phyloP scores from a whole-genome alignment of 2,888 invertebrate species.

The Dusona sp. region DNA sequence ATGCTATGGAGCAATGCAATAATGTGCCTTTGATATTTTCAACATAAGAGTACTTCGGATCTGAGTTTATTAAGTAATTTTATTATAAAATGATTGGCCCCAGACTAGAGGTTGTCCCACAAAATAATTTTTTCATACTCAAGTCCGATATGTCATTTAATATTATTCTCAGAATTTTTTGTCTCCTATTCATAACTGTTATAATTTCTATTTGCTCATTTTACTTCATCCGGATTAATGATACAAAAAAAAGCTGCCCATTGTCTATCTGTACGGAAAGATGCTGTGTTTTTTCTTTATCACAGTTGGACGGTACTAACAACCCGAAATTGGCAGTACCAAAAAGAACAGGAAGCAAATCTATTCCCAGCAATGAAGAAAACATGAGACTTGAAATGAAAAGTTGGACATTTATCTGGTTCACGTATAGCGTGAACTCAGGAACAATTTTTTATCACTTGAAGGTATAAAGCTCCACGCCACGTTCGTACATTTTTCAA shows the following conservation, averaged over 20 bases:
- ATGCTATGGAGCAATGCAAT: too few relatives aligned
- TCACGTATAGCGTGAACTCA: background rate
- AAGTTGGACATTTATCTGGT: background rate
- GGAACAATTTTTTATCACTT: background rate
- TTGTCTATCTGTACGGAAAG: background rate
- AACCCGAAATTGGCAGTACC: background rate
- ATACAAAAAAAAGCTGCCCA: background rate
- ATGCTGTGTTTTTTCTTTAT: background rate
- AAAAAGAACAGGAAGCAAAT: background rate
- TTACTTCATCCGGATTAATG: background rate
- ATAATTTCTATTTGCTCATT: background rate
- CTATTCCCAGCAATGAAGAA: background rate
- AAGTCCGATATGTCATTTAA: background rate
- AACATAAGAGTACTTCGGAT: background rate
- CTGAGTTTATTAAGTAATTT: background rate
- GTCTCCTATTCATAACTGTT: background rate
- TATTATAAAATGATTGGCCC: background rate
- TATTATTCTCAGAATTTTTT: background rate
- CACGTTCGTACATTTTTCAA: slow-evolving; percentile 74
- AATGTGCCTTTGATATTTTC: background rate
- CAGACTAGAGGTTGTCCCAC: background rate
- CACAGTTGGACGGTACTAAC: background rate
- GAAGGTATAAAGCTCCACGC: slow-evolving; percentile 28
- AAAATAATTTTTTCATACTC: background rate
- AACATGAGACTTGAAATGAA: background rate